Evolutionary conservation across 1,140 invertebrate species (phyloP).

Genomic region (Drosophila asahinai): DNA sequence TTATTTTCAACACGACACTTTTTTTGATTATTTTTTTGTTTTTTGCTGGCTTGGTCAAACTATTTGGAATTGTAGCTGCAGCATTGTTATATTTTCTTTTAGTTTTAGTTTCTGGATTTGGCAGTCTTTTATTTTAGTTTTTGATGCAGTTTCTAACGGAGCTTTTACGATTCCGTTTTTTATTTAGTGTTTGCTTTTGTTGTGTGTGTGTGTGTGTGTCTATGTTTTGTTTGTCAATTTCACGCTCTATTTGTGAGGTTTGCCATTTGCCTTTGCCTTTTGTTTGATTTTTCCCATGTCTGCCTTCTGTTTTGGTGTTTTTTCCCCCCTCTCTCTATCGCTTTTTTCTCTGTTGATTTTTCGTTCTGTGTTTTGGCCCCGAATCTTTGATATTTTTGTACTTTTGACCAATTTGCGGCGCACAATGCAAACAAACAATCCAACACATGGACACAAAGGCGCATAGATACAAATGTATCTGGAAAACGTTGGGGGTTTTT

Average conservation of each 20-base stretch:
- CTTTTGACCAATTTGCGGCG: conserved; percentile 82
- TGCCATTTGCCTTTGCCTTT: conserved; percentile 75
- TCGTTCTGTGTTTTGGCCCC: conserved; percentile 44
- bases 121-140: conserved; percentile 31
- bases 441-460: conserved; percentile 32
- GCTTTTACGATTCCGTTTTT: conserved; percentile 20
- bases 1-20: conserved; percentile 6
- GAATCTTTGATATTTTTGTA: conserved; percentile 82
- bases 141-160: conserved; percentile 22
- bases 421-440: conserved; percentile 74
- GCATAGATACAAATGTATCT: conserved; percentile 42
- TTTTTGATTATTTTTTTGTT: background rate
- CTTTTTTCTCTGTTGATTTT: conserved; percentile 32
- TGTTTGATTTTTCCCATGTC: conserved; percentile 54
- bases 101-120: conserved; percentile 45
- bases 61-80: conserved; percentile 53
- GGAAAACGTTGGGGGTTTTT: conserved; percentile 21
- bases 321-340: conserved; percentile 24
- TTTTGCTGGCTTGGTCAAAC: conserved; percentile 43
- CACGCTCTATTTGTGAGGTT: conserved; percentile 81
- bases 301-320: conserved; percentile 30
- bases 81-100: conserved; percentile 47
- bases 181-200: conserved; percentile 35
- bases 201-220: conserved; percentile 14
- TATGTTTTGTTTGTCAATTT: conserved; percentile 75